phyloP scores from a whole-genome alignment of 2,888 invertebrate species.

The Bursaphelenchus okinawaensis region DNA sequence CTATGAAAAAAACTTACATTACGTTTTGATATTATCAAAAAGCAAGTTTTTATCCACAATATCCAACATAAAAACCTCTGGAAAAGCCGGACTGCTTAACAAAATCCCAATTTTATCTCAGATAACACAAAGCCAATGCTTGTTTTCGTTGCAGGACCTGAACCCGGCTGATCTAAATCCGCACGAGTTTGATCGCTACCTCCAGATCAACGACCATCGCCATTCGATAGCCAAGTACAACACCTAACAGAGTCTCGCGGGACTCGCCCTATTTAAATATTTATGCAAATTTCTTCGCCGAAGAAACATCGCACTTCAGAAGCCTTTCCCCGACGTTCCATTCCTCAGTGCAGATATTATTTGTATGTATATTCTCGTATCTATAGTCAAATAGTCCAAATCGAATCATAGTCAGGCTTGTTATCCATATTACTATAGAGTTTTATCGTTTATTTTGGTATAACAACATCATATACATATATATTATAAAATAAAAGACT shows the following conservation, averaged over 20 bases:
- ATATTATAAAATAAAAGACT: background rate
- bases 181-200: conserved; percentile 35
- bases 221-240: conserved; percentile 10
- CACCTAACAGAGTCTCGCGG: background rate
- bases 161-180: conserved; percentile 29
- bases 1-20: too few species aligned
- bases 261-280: background rate
- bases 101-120: too few species aligned
- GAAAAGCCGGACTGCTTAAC: too few species aligned
- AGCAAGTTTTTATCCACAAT: too few species aligned
- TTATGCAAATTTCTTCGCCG: background rate
- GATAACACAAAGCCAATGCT: too few species aligned
- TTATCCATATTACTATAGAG: background rate
- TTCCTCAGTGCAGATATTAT: background rate
- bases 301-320: background rate
- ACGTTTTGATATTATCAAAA: too few species aligned
- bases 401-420: background rate
- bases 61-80: too few species aligned
- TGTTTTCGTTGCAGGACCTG: conserved; percentile 16
- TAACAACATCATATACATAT: background rate
- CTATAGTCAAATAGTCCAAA: background rate
- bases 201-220: conserved; percentile 25
- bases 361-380: background rate
- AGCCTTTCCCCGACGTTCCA: background rate
- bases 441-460: background rate